Base-by-base conservation (phyloP, 2,888 invertebrate species). In the Phyllotreta striolata region DNA sequence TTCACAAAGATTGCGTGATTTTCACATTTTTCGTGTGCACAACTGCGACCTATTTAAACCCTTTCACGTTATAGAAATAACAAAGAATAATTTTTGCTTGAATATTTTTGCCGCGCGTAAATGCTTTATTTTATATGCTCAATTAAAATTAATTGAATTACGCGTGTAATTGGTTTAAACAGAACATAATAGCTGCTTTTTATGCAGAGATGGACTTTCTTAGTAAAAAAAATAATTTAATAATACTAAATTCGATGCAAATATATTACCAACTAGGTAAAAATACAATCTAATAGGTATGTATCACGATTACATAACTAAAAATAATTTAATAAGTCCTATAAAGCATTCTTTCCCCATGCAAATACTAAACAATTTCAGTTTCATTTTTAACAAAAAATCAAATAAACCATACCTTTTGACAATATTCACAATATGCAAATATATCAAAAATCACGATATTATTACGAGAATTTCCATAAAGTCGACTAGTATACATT, bases 1-100 rank as follows among this genome's bases (percentile, higher is more conserved):
- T 64, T 46, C 52, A 57, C 51, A 52, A 52, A 57, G 57, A 56
- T 64, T 62, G 64, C 64, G 64, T 64, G 64, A 47, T 64, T 64
- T 61, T 56, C 47, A 41, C 35, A 61, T 62, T 62, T 57, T 61
- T 64, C 64, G 64, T 64, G 64, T 62, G 49, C 38, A 44, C 47
- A 60, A 61, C 14, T 43, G 13, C 40, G 59, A 59, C 59, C 59
- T 51, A 59, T 37, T 59, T 59, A 59, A 37, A 37, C 38, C 13
- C 12, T 55, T 63, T 66, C 66, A 60, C 59, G 60, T 61, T 57
- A 37, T 8, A 41, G 61, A 66, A 65, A 61, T 52, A 54, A 64
- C 61, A 49, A 54, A 57, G 57, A 57, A 61, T 44, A 56, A 52
- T 54, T 56, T 57, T 63, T 57, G 62, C 38, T 38, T 14, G 43